Evolutionary conservation across 2,888 invertebrate genomes (phyloP), one percentile per base, ranked within the genome.

Genomic region (Pegoplata infirma): DNA sequence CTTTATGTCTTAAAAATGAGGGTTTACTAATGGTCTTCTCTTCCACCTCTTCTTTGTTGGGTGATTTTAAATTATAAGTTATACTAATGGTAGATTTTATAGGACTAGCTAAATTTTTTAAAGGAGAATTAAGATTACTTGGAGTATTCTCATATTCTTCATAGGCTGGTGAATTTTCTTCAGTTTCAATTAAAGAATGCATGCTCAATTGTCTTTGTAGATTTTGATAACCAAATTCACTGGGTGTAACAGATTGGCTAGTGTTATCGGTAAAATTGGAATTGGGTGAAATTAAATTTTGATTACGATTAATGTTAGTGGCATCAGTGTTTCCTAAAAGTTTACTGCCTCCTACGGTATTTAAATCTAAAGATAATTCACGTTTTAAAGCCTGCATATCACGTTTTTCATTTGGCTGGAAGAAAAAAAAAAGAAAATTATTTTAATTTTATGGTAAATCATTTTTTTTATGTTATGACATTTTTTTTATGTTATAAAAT

Each of bases 71-170:
- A 76, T 87, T 90, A 85, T 94, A 94, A 1, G 93, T 94, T 7
- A 94, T 94, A 87, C 93, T 94, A 21, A 94, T 94, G 0, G 94
- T 94, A 2, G 94, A 93, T 84, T 93, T 91, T 0, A 94, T 87
- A 0, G 93, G 93, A 83, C 92, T 92, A 83, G 91, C 80, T 25
- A 82, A 55, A 40, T 83, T 79, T 63, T 82, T 82, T 44, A 84
- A 56, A 4, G 86, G 87, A 8, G 85, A 84, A 28, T 82, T 77
- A 8, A 85, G 81, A 76, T 88, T 88, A 74, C 87, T 88, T 85
- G 88, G 87, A 17, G 88, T 86, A 78, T 87, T 86, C 63, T 87
- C 88, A 63, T 87, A 89, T 66, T 87, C 88, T 68, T 88, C 88
- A 72, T 87, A 88, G 46, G 86, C 87, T 14, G 90, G 88, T 16